A percentile compares a stretch with the other conserved stretches of the same genome.
Evolutionary conservation across 2,797 vertebrate species (phyloP).

Genomic region (Erethizon dorsatum): DNA sequence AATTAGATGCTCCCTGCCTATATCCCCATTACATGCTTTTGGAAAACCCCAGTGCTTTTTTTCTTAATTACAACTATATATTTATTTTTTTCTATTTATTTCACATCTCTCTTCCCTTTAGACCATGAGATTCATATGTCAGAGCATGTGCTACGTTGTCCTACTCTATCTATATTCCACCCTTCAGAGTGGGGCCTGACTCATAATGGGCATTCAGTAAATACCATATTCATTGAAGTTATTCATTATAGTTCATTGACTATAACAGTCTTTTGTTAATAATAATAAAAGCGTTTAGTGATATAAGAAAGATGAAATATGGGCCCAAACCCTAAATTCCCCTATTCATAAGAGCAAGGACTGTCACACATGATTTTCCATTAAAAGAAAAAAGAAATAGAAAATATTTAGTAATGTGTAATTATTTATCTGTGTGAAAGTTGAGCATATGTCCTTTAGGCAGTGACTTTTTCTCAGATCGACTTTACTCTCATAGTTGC

Average conservation of each 20-base stretch:
- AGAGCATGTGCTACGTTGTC: not conserved
- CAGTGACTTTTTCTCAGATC: not conserved
- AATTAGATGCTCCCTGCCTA: constrained; percentile 62
- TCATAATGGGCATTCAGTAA: not conserved
- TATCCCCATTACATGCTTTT: not conserved
- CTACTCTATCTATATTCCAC: not conserved
- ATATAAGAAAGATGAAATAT: constrained; percentile 3
- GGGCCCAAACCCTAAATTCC: not conserved
- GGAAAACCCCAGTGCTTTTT: constrained; percentile 1
- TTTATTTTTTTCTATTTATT: constrained; percentile 35
- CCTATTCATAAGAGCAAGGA: not conserved
- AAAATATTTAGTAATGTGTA: not conserved
- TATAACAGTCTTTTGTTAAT: not conserved
- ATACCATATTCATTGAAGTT: not conserved
- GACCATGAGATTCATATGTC: not conserved
- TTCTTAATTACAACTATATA: not conserved
- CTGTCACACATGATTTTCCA: not conserved
- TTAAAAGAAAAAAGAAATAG: not conserved
- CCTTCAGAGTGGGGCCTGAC: not conserved
- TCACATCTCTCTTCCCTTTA: not conserved
- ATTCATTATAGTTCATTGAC: not conserved
- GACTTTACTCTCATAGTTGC: not conserved
- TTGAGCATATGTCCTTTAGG: not conserved
- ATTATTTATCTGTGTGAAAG: constrained; percentile 22
- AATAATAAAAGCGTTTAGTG: constrained; percentile 18